Evolutionary conservation across 2,797 vertebrate genomes (phyloP).

Genomic region (Cyclopterus lumpus): DNA sequence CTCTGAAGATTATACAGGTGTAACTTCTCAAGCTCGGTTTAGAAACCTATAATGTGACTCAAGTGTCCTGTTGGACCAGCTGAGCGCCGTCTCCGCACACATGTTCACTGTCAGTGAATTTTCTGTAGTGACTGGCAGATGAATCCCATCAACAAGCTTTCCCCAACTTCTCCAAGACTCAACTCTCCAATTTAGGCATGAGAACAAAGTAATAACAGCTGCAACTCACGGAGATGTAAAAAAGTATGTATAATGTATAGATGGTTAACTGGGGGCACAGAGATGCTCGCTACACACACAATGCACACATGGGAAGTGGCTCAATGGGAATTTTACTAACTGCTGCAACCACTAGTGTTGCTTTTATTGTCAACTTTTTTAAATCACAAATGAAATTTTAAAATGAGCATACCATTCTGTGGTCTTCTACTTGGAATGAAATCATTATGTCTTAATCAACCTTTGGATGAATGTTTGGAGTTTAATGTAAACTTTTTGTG

Average conservation of each 20-base stretch:
- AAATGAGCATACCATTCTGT: conserved; percentile 44
- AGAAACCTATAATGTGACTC: neutral
- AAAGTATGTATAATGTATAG: conserved; percentile 30
- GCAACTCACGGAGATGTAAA: conserved; percentile 26
- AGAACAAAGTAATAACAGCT: conserved; percentile 21
- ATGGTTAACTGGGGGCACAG: conserved; percentile 42
- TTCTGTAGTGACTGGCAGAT: conserved; percentile 18
- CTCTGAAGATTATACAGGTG: conserved; percentile 7
- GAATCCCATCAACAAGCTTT: too few relatives aligned
- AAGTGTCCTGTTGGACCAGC: conserved; percentile 16
- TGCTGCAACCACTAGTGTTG: conserved; percentile 57
- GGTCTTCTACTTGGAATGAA: conserved; percentile 62
- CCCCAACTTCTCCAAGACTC: conserved; percentile 9
- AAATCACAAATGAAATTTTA: conserved; percentile 47
- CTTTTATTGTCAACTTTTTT: conserved; percentile 66
- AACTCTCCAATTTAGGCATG: conserved; percentile 7
- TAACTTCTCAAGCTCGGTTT: neutral
- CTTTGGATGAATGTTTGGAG: conserved; percentile 61
- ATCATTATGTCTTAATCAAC: conserved; percentile 62
- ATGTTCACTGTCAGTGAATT: neutral
- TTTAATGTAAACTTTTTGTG: conserved; percentile 45
- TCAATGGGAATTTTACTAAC: conserved; percentile 52
- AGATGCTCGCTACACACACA: conserved; percentile 21
- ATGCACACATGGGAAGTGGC: conserved; percentile 50
- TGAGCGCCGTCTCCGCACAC: neutral